A percentile compares a stretch with the other conserved stretches of the same genome.
Conservation (phyloP, 2,113 vertebrate genomes). For the Peromyscus polionotus region DNA sequence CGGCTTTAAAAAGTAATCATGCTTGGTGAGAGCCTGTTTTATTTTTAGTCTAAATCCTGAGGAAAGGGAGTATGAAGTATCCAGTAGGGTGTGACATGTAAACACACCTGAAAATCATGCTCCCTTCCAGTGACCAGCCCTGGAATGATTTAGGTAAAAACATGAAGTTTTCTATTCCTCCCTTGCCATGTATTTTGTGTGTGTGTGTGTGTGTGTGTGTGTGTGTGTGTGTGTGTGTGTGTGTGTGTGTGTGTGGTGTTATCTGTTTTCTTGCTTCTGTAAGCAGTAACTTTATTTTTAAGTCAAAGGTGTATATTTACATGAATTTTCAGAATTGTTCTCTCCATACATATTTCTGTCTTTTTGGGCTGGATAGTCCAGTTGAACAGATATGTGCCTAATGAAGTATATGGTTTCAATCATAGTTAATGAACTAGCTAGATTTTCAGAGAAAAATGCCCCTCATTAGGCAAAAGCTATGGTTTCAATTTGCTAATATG, state of each 20-base stretch:
- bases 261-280: not conserved
- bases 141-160: constrained; percentile 47
- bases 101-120: constrained; percentile 9
- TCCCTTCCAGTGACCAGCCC: not conserved
- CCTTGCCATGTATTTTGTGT: not conserved
- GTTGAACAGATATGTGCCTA: constrained; percentile 58
- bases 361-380: constrained; percentile 37
- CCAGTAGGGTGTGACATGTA: not conserved
- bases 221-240: not conserved
- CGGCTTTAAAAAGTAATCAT: constrained; percentile 58
- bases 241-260: too few species aligned
- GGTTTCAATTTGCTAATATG: constrained; percentile 45
- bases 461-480: constrained; percentile 61
- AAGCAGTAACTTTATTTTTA: constrained; percentile 24
- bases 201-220: too few species aligned
- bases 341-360: not conserved
- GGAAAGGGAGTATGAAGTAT: not conserved
- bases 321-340: not conserved
- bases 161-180: not conserved
- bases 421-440: constrained; percentile 69
- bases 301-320: not conserved
- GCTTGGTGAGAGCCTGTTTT: constrained; percentile 45
- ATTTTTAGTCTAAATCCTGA: constrained; percentile 19
- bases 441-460: constrained; percentile 70
- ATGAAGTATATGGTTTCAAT: constrained; percentile 73